Conservation (phyloP, 2,888 invertebrate genomes). For the Terebella lapidaria region DNA sequence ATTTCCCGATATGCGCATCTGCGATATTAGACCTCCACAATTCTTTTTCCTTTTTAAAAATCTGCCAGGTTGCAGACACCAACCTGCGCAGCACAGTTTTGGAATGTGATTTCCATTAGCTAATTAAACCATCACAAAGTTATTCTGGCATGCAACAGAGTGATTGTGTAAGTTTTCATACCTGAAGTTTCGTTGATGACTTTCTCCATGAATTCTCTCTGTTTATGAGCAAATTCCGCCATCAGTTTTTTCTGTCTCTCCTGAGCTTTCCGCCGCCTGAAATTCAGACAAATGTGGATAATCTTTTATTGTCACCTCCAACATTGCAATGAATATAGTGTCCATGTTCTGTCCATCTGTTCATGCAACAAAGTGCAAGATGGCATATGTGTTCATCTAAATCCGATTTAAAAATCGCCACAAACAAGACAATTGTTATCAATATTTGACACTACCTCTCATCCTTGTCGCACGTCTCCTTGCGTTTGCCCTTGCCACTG, state of each 20-base stretch:
- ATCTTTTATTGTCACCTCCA: too few relatives aligned
- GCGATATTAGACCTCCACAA: neutral
- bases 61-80: too few relatives aligned
- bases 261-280: constrained; percentile 58
- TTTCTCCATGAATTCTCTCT: constrained; percentile 84
- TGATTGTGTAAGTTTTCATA: too few relatives aligned
- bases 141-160: too few relatives aligned
- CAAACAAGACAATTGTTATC: neutral
- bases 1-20: neutral
- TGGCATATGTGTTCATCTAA: too few relatives aligned
- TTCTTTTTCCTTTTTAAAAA: too few relatives aligned
- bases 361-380: too few relatives aligned
- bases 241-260: constrained; percentile 88
- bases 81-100: too few relatives aligned
- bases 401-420: neutral
- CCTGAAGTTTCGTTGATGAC: neutral
- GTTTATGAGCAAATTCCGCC: constrained; percentile 86
- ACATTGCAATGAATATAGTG: neutral
- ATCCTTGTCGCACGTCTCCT: constrained; percentile 1
- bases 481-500: neutral
- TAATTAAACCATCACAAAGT: too few relatives aligned
- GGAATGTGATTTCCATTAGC: too few relatives aligned
- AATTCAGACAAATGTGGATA: too few relatives aligned
- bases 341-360: neutral
- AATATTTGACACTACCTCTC: constrained; percentile 6